These are phyloP conservation scores for Antitype chi DNA, from an alignment of 2,888 invertebrate genomes.

Conservation along the genomic window DNA sequence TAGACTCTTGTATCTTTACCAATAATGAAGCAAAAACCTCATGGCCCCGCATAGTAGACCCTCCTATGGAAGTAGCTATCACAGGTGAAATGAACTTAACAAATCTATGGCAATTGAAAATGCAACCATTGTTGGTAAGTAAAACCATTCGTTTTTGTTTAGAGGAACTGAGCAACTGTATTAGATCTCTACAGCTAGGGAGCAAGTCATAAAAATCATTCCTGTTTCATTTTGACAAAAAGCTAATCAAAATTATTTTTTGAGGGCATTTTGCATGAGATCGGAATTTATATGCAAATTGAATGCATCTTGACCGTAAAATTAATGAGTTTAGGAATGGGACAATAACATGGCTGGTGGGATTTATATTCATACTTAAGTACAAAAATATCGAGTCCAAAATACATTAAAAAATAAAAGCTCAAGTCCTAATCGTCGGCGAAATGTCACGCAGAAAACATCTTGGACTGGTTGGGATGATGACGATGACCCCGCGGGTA, in stretches of 20 bases:
- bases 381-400: slow-evolving; percentile 60
- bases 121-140: no score
- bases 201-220: slow-evolving; percentile 24
- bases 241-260: slow-evolving; percentile 51
- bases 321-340: slow-evolving; percentile 60
- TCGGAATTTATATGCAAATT: slow-evolving; percentile 40
- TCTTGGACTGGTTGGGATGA: slow-evolving; percentile 83
- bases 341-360: slow-evolving; percentile 66
- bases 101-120: no score
- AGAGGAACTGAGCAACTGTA: slow-evolving; percentile 8
- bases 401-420: slow-evolving; percentile 72
- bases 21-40: no score
- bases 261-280: slow-evolving; percentile 21
- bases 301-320: slow-evolving; percentile 59
- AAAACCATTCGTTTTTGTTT: no score
- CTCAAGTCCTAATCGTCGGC: slow-evolving; percentile 79
- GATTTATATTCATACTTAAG: slow-evolving; percentile 64
- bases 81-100: no score
- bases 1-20: no score
- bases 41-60: no score
- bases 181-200: slow-evolving; percentile 10
- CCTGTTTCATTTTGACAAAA: slow-evolving; percentile 35
- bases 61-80: no score
- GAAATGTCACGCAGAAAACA: slow-evolving; percentile 85
- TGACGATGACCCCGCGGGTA: slow-evolving; percentile 86